Evolutionary conservation across 2,797 vertebrate genomes (phyloP), one percentile per base, ranked within the genome.

Genomic region (Leucoraja ocellata): DNA sequence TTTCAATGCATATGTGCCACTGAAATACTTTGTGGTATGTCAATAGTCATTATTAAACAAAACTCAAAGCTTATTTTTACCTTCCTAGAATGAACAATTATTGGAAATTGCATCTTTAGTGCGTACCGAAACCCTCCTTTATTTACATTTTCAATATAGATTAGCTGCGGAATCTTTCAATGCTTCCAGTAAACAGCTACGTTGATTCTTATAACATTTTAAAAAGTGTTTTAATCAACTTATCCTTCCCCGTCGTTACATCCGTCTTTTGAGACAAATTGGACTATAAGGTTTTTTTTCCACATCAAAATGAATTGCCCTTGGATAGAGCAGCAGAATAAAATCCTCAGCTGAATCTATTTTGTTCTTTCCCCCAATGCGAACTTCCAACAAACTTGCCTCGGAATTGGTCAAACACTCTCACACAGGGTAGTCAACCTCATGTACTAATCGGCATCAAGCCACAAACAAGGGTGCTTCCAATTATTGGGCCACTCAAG

Each of bases 11-110:
- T 6, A 10, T 58, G 23, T 71, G 16, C 90, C 46, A 54, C 23
- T 28, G 71, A 10, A 92, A 92, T 6, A 0, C 11, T 74, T 74
- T 74, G 23, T 25, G 4, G 39, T 54, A 73, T 54, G 25, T n/a
- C 74, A 91, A 46, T 74, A 91, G 73, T 92, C 23, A 92, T 76
- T 39, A 46, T 92, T 73, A 39, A 54, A 46, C 32, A 91, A 73
- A 54, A 46, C 36, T n/a, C 36, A 39, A 46, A 28, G 23, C 39
- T 74, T 11, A 91, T 91, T 91, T 86, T n/a, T 23, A 91, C 18
- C 18, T 28, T 74, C 46, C 36, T 76, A 36, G 1, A 74, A 68
- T 68, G n/a, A 68, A 68, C n/a, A 21, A 36, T 88, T 68, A 84
- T 61, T 61, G 81, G 25, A 84, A 84, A 61, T 61, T 11, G 54